These are phyloP conservation scores for Spondyliosoma cantharus DNA, from an alignment of 2,797 vertebrate genomes.

Conservation along the genomic window DNA sequence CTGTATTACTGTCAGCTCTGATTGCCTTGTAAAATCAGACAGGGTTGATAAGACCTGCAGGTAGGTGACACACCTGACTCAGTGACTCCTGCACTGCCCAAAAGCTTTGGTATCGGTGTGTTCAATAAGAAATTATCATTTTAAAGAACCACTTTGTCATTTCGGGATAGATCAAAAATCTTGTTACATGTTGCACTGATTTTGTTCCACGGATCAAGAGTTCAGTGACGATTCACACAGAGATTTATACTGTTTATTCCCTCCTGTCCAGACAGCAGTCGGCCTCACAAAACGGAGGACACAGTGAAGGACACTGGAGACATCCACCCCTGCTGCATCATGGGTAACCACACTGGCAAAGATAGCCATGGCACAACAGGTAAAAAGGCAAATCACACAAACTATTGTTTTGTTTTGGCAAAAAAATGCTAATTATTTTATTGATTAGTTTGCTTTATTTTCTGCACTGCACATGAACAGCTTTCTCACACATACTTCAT, in stretches of 20 bases:
- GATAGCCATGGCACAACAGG: conserved; percentile 64
- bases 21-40: background rate
- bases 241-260: conserved; percentile 21
- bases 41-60: background rate
- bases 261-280: conserved; percentile 39
- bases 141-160: background rate
- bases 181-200: background rate
- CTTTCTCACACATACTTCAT: conserved; percentile 2
- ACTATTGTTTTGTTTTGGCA: background rate
- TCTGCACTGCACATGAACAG: background rate
- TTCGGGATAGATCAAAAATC: too few species aligned
- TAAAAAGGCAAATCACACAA: conserved; percentile 35
- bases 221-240: conserved; percentile 34
- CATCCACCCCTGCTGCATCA: conserved; percentile 55
- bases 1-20: background rate
- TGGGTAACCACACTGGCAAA: conserved; percentile 77
- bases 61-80: background rate
- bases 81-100: background rate
- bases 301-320: conserved; percentile 54
- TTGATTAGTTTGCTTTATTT: background rate
- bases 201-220: conserved; percentile 21
- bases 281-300: conserved; percentile 36
- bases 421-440: background rate
- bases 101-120: too few species aligned
- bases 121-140: background rate